phyloP scores from a whole-genome alignment of 2,888 invertebrate species.

The Iselma pallidipennis region DNA sequence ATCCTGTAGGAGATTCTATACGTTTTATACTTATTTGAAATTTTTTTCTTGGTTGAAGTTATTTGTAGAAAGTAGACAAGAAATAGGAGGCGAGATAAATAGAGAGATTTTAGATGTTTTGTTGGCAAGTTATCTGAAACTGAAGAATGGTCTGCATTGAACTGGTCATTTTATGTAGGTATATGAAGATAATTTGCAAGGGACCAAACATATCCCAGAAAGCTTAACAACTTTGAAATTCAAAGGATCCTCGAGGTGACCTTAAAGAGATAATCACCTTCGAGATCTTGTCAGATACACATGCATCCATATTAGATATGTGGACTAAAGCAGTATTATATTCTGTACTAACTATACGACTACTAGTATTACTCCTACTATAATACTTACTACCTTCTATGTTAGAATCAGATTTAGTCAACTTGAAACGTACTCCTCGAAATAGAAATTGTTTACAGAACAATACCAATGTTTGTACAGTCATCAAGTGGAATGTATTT shows the following conservation, averaged over 20 bases:
- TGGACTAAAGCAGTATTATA: too few relatives aligned
- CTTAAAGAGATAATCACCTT: constrained; percentile 26
- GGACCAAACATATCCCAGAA: constrained; percentile 13
- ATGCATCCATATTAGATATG: background rate
- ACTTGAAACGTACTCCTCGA: constrained; percentile 26
- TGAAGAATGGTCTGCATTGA: background rate
- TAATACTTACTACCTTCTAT: constrained; percentile 12
- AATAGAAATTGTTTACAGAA: constrained; percentile 38
- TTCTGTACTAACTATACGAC: too few relatives aligned
- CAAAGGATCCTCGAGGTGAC: constrained; percentile 24
- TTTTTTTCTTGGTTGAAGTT: background rate
- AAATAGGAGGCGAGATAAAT: background rate
- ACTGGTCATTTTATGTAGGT: too few relatives aligned
- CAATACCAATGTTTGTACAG: constrained; percentile 33
- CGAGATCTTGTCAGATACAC: constrained; percentile 21
- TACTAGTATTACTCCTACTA: too few relatives aligned
- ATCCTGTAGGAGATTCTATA: background rate
- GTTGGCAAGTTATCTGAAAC: background rate
- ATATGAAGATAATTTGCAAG: constrained; percentile 19
- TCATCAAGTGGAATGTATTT: constrained; percentile 32
- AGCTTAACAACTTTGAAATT: constrained; percentile 19
- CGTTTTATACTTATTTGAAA: background rate
- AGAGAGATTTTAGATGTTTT: background rate
- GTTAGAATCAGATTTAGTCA: constrained; percentile 27
- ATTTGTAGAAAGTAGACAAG: too few relatives aligned